Conservation (phyloP, 2,113 vertebrate species). For the Cettia cetti region DNA sequence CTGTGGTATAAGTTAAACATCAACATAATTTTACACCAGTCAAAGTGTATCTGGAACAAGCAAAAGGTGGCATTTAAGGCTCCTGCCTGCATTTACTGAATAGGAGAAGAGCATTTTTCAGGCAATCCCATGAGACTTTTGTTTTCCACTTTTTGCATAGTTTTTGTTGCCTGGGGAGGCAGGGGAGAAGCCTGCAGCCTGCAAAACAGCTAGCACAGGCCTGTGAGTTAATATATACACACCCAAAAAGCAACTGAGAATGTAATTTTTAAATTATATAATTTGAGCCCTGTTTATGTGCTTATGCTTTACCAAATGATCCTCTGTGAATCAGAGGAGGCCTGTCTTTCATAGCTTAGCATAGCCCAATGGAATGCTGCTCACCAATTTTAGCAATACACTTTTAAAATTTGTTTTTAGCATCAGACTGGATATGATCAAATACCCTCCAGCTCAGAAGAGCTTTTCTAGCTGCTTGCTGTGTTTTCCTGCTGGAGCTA, state of each 20-base stretch:
- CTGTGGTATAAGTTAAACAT: not conserved
- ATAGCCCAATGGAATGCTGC: not conserved
- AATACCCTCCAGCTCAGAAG: constrained; percentile 7
- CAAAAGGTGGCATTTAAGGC: not conserved
- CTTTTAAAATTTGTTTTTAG: not conserved
- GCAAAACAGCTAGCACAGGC: not conserved
- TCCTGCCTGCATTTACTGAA: not conserved
- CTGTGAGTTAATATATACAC: not conserved
- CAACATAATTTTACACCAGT: not conserved
- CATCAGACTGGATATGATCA: not conserved
- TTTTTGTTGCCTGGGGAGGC: not conserved
- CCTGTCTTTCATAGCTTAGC: not conserved
- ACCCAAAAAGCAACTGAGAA: not conserved
- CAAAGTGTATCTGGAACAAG: not conserved
- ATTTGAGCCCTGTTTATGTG: not conserved
- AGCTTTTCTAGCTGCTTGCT: not conserved
- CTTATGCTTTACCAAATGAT: not conserved
- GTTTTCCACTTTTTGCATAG: not conserved
- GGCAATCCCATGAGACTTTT: not conserved
- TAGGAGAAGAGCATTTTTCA: not conserved
- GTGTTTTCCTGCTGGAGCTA: not conserved
- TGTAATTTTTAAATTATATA: not conserved
- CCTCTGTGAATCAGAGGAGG: not conserved
- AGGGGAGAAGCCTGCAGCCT: not conserved
- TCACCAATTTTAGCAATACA: not conserved